Conservation (phyloP, 2,797 vertebrate species). For the Merluccius polli region DNA sequence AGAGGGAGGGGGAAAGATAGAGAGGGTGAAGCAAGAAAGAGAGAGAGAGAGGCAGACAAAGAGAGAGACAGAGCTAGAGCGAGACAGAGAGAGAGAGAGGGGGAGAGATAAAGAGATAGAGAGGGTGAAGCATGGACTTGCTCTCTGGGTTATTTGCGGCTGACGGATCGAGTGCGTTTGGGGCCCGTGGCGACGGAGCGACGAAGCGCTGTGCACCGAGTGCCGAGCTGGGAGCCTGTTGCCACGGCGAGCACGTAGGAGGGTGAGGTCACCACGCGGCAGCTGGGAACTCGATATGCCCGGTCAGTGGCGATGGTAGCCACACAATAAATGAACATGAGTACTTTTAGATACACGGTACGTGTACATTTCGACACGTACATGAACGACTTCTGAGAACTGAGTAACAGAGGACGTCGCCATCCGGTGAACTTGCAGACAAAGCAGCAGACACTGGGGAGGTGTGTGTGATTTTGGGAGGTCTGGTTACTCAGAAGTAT, state of each 20-base stretch:
- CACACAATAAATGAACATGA: conserved; percentile 47
- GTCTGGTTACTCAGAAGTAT: no score
- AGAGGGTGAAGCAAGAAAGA: not conserved
- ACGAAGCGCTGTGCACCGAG: not conserved
- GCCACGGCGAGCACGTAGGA: conserved; percentile 14
- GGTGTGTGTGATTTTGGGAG: no score
- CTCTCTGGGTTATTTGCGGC: conserved; percentile 27
- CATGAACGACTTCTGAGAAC: no score
- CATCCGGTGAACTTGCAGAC: no score
- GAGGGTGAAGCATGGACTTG: conserved; percentile 22
- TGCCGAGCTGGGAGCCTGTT: conserved; percentile 24
- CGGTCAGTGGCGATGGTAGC: conserved; percentile 33
- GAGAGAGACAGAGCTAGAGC: not conserved
- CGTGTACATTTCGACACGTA: no score
- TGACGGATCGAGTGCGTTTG: conserved; percentile 26
- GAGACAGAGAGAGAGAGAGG: no score
- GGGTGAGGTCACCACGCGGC: conserved; percentile 18
- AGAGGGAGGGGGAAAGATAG: not conserved
- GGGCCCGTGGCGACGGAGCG: conserved; percentile 5
- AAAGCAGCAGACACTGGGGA: no score
- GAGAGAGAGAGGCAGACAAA: no score
- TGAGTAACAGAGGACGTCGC: no score
- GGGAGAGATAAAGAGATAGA: not conserved
- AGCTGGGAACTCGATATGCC: conserved; percentile 22
- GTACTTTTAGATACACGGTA: conserved; percentile 36